These are phyloP conservation scores for Oryzias melastigma DNA, from an alignment of 2,113 vertebrate genomes.

Conservation along the genomic window DNA sequence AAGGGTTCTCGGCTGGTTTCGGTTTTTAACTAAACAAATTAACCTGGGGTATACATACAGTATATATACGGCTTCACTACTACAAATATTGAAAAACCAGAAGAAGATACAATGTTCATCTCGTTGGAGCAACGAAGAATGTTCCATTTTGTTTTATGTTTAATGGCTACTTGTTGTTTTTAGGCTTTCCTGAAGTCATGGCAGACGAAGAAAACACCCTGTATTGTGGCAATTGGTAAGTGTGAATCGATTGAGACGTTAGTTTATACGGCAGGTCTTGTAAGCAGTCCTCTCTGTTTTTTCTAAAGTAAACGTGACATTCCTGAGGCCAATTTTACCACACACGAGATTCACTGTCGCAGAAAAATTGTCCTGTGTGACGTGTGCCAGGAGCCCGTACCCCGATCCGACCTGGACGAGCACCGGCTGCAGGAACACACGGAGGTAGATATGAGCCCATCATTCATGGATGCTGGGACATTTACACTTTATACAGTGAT, in stretches of 20 bases:
- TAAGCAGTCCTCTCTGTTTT: background rate
- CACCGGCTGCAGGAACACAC: slow-evolving; percentile 87
- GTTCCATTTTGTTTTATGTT: background rate
- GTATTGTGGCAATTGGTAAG: slow-evolving; percentile 80
- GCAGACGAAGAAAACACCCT: slow-evolving; percentile 80
- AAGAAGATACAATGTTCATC: too few species aligned
- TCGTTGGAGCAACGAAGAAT: background rate
- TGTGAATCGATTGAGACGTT: background rate
- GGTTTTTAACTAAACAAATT: too few species aligned
- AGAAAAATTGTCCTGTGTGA: slow-evolving; percentile 89
- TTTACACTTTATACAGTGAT: too few species aligned
- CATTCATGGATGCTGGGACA: too few species aligned
- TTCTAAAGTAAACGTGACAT: slow-evolving; percentile 87
- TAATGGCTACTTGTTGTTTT: slow-evolving; percentile 1
- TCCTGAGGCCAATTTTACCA: slow-evolving; percentile 89
- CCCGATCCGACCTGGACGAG: slow-evolving; percentile 83
- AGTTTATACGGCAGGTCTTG: background rate
- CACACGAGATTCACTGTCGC: slow-evolving; percentile 94
- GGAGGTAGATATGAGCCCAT: slow-evolving; percentile 71
- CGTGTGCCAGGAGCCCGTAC: slow-evolving; percentile 88
- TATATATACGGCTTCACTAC: too few species aligned
- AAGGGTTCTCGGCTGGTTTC: too few species aligned
- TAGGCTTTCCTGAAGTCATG: slow-evolving; percentile 58
- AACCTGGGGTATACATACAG: too few species aligned
- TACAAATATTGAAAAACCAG: too few species aligned